phyloP scores from a whole-genome alignment of 2,888 invertebrate species.

The Mallateleia sp. region DNA sequence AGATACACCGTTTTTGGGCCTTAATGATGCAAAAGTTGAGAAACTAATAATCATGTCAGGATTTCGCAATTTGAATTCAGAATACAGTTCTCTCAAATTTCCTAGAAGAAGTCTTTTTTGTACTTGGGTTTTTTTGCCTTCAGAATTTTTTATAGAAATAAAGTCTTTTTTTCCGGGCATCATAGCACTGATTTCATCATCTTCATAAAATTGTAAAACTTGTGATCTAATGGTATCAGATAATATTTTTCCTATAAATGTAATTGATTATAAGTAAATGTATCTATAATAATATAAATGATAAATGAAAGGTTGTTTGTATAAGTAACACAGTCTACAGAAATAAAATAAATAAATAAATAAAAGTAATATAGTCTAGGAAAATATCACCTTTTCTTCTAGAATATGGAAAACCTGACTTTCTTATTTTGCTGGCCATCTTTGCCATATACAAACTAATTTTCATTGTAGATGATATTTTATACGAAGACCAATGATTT shows the following conservation, averaged over 20 bases:
- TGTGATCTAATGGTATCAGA: constrained; percentile 21
- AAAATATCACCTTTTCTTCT: constrained; percentile 29
- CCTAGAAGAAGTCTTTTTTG: constrained; percentile 67
- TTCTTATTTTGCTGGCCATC: constrained; percentile 16
- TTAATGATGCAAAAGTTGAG: constrained; percentile 43
- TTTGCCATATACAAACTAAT: constrained; percentile 45
- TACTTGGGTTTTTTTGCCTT: constrained; percentile 51
- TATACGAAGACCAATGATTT: constrained; percentile 27
- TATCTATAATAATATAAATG: neutral
- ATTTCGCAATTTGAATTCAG: constrained; percentile 8
- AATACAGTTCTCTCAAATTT: constrained; percentile 75
- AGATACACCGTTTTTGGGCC: constrained; percentile 21
- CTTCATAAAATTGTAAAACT: constrained; percentile 40
- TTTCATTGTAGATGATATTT: constrained; percentile 43
- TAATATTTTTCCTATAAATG: constrained; percentile 32
- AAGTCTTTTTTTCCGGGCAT: constrained; percentile 74
- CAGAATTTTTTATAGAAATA: constrained; percentile 58
- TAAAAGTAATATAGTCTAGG: neutral
- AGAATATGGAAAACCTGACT: constrained; percentile 1
- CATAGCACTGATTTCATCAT: constrained; percentile 24
- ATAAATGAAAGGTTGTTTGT: too few relatives aligned
- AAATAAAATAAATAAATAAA: neutral
- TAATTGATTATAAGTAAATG: neutral
- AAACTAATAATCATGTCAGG: constrained; percentile 25
- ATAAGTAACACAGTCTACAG: too few relatives aligned